Evolutionary conservation across 2,797 vertebrate species (phyloP).

Genomic region (Hydrophis major): DNA sequence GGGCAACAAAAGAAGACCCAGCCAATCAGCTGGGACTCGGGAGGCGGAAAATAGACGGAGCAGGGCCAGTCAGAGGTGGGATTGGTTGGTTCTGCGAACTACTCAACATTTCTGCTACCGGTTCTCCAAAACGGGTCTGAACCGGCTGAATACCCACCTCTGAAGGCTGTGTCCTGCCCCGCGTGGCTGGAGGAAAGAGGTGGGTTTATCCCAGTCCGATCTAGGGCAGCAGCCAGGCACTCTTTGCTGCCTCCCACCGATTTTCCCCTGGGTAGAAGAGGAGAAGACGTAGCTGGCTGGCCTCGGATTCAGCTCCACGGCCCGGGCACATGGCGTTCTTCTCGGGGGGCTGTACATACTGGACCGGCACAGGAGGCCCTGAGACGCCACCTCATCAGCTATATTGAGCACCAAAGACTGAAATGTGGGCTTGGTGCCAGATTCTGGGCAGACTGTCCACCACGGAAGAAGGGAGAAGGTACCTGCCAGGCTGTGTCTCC

Average conservation of each 20-base stretch:
- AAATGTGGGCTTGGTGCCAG: neutral
- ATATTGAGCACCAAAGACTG: neutral
- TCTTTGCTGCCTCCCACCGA: rapidly evolving
- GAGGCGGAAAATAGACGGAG: too few relatives aligned
- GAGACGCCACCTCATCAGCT: constrained; percentile 2
- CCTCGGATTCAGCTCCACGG: neutral
- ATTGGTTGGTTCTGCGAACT: too few relatives aligned
- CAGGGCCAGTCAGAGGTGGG: too few relatives aligned
- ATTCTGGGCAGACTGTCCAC: neutral
- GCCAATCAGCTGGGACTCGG: too few relatives aligned
- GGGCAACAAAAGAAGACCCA: too few relatives aligned
- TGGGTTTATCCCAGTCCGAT: neutral
- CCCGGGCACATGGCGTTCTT: constrained; percentile 9
- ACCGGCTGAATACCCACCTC: too few relatives aligned
- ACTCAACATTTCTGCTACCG: too few relatives aligned
- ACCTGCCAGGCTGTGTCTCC: neutral
- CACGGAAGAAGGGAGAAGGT: neutral
- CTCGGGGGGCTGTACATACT: neutral
- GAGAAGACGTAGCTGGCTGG: neutral
- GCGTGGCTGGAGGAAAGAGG: neutral
- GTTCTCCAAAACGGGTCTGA: too few relatives aligned
- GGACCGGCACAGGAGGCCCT: neutral
- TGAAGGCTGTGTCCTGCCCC: neutral
- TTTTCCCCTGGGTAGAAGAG: neutral
- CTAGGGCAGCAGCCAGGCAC: rapidly evolving